phyloP scores from a whole-genome alignment of 2,888 invertebrate species.

The Girardia tigrina region DNA sequence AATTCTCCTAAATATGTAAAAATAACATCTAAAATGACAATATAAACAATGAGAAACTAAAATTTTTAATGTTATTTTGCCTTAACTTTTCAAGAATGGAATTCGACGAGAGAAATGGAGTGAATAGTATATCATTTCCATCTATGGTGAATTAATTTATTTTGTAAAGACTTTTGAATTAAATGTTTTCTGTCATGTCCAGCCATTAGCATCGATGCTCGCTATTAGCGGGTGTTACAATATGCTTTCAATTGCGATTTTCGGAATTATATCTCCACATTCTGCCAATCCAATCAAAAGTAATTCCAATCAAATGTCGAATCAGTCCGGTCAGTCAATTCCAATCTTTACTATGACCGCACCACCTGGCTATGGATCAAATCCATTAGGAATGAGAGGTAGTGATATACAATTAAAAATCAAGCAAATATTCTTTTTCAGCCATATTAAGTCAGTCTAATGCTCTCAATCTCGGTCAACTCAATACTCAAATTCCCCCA shows the following conservation, averaged over 20 bases:
- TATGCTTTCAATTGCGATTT: neutral
- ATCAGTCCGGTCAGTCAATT: neutral
- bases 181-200: neutral
- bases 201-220: neutral
- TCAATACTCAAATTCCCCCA: neutral
- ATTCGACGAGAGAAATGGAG: slow-evolving; percentile 13
- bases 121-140: slow-evolving; percentile 14
- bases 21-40: too few relatives aligned
- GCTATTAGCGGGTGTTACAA: neutral
- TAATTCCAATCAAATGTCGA: neutral
- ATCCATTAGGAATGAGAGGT: slow-evolving; percentile 12
- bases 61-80: neutral
- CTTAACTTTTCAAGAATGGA: neutral
- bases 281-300: neutral
- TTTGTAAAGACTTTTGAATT: neutral
- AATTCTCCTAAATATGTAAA: too few relatives aligned
- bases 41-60: too few relatives aligned
- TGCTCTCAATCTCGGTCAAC: neutral
- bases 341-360: neutral
- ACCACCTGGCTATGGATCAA: neutral
- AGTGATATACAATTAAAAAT: neutral
- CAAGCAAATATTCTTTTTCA: neutral
- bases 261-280: neutral
- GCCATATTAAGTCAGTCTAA: neutral
- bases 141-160: neutral